Conservation (phyloP, 2,888 invertebrate genomes). For the Aethes cnicana region DNA sequence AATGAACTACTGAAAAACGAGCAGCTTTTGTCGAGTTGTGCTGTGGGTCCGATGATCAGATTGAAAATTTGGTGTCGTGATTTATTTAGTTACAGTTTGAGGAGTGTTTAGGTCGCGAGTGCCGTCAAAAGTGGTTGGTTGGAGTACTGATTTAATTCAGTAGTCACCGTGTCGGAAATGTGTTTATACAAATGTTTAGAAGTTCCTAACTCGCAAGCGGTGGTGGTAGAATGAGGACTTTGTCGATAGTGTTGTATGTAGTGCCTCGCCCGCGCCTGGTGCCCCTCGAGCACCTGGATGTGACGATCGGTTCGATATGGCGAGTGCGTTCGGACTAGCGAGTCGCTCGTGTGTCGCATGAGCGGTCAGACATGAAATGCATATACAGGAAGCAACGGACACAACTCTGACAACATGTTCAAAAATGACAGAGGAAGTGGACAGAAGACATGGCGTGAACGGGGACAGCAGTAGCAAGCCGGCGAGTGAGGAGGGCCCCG, state of each 20-base stretch:
- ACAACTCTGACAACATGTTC: slow-evolving; percentile 88
- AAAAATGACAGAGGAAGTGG: slow-evolving; percentile 85
- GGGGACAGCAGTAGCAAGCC: slow-evolving; percentile 85
- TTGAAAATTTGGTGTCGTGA: slow-evolving; percentile 71
- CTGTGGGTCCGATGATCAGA: slow-evolving; percentile 73
- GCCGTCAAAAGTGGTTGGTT: slow-evolving; percentile 50
- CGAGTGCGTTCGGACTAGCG: slow-evolving; percentile 71
- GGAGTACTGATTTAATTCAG: slow-evolving; percentile 60
- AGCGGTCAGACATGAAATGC: slow-evolving; percentile 85
- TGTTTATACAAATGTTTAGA: slow-evolving; percentile 74
- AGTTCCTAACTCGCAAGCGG: slow-evolving; percentile 75
- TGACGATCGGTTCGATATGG: slow-evolving; percentile 68
- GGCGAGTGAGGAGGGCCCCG: slow-evolving; percentile 73
- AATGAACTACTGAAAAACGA: slow-evolving; percentile 82
- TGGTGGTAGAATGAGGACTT: slow-evolving; percentile 79
- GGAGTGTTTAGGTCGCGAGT: slow-evolving; percentile 61
- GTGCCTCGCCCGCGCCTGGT: slow-evolving; percentile 60
- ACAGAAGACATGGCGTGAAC: slow-evolving; percentile 88
- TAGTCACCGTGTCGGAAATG: slow-evolving; percentile 78
- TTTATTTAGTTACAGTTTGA: slow-evolving; percentile 63
- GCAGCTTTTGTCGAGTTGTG: slow-evolving; percentile 81
- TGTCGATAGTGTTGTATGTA: slow-evolving; percentile 69
- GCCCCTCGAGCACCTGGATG: slow-evolving; percentile 60
- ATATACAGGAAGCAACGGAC: slow-evolving; percentile 84
- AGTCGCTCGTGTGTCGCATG: slow-evolving; percentile 76